phyloP scores from a whole-genome alignment of 2,888 invertebrate species.

The Branchellion lobata region DNA sequence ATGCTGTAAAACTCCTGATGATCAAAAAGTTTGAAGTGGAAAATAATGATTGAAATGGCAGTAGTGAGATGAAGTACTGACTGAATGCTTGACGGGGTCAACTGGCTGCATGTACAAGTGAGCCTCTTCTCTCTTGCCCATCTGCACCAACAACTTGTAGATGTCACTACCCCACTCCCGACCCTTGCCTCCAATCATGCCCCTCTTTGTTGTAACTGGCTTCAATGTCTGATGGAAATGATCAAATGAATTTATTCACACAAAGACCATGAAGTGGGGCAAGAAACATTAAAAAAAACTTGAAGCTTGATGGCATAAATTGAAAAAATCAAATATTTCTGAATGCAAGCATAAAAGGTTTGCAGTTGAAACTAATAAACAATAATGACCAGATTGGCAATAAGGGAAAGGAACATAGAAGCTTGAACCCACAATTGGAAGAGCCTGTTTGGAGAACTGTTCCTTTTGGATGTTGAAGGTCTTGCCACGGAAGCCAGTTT shows the following conservation, averaged over 20 bases:
- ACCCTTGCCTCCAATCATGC: slow-evolving; percentile 45
- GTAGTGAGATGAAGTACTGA: background rate
- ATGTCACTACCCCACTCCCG: slow-evolving; percentile 50
- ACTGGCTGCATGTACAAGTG: slow-evolving; percentile 49
- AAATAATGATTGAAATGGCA: background rate
- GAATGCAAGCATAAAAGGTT: no score
- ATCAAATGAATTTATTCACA: no score
- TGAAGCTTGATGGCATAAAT: no score
- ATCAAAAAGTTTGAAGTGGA: background rate
- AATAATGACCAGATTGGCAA: no score
- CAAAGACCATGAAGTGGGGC: no score
- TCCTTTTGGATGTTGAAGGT: slow-evolving; percentile 17
- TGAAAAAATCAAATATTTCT: no score
- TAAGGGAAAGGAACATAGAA: no score
- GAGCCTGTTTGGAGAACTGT: background rate
- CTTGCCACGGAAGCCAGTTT: slow-evolving; percentile 36
- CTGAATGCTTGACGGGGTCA: slow-evolving; percentile 50
- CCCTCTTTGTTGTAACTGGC: slow-evolving; percentile 17
- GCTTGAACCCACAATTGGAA: no score
- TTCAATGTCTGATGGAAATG: background rate
- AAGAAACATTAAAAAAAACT: no score
- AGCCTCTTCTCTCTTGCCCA: slow-evolving; percentile 49
- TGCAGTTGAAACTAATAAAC: no score
- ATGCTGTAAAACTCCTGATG: slow-evolving; percentile 49
- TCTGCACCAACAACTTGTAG: slow-evolving; percentile 47